phyloP scores from a whole-genome alignment of 2,797 vertebrate species.

The Thaleichthys pacificus region DNA sequence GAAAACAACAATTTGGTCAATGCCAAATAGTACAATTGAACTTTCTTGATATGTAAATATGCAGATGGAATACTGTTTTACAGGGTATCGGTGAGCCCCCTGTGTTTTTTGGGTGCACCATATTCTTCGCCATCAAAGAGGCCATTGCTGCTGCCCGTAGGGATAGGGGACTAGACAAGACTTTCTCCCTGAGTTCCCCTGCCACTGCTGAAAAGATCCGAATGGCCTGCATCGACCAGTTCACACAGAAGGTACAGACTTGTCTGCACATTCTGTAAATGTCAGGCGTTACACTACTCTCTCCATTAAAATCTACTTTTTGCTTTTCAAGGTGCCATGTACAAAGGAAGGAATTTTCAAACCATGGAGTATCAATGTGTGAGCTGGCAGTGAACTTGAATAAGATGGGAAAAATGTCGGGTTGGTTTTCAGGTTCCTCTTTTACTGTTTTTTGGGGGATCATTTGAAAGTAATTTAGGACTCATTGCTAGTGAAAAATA shows the following conservation, averaged over 20 bases:
- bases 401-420: no score
- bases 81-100: conserved; percentile 79
- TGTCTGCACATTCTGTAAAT: background rate
- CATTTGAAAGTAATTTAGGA: no score
- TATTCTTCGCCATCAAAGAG: conserved; percentile 79
- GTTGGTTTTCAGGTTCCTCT: no score
- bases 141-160: conserved; percentile 64
- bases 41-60: background rate
- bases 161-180: conserved; percentile 59
- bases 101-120: conserved; percentile 77
- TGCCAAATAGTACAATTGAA: background rate
- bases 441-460: background rate
- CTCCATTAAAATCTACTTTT: background rate
- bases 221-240: conserved; percentile 74
- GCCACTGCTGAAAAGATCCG: conserved; percentile 72
- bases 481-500: background rate
- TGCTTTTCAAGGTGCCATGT: background rate
- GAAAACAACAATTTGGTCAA: background rate
- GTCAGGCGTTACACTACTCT: no score
- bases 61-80: background rate
- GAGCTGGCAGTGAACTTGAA: conserved; percentile 2
- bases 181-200: conserved; percentile 71
- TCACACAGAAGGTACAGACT: conserved; percentile 70
- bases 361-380: conserved; percentile 42
- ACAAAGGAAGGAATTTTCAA: background rate